Evolutionary conservation across 2,113 vertebrate species (phyloP), one percentile per base, ranked within the genome.

Genomic region (Colaptes auratus): DNA sequence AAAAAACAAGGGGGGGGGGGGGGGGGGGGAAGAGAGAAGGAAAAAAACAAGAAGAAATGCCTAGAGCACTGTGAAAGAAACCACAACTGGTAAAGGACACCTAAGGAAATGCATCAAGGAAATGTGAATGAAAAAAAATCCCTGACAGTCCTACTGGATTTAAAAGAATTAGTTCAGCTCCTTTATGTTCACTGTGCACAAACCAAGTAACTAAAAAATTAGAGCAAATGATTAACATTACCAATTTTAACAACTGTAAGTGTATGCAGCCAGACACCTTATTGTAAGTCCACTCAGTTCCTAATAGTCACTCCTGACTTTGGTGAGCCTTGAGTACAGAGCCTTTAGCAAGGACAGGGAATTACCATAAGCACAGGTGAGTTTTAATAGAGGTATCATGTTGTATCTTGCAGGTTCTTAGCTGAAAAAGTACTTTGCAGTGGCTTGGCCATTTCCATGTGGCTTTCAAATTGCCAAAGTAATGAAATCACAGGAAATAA

Each of bases 401-500:
- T 19, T 82, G 15, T 53, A 88, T 58, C 70, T 86, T 48, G 64
- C 63, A 83, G 48, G 39, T 86, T 86, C 73, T 78, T 69, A 79
- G 70, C 80, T 84, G 70, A 93, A 88, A 91, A 95, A 88, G 44
- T 55, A 91, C 86, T 94, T 93, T 76, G 63, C 67, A 65, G 72
- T 75, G 88, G 30, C 74, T 82, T 89, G 82, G 53, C 27, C 65
- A 72, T 88, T 91, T 94, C 85, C 91, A 93, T 79, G 64, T 73
- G 79, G 66, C 73, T 95, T 95, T 95, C 70, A 94, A 88, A 61
- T 63, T 80, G 60, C 46, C 86, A 83, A 88, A 79, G 86, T 72
- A 89, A 94, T 61, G 73, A 95, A 93, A 95, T 58, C 33, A 84
- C 90, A 95, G 92, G 93, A 95, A 95, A 90, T 95, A 94, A 88